These are phyloP conservation scores for Callorhinus ursinus DNA, from an alignment of 2,113 vertebrate genomes.

Conservation along the genomic window DNA sequence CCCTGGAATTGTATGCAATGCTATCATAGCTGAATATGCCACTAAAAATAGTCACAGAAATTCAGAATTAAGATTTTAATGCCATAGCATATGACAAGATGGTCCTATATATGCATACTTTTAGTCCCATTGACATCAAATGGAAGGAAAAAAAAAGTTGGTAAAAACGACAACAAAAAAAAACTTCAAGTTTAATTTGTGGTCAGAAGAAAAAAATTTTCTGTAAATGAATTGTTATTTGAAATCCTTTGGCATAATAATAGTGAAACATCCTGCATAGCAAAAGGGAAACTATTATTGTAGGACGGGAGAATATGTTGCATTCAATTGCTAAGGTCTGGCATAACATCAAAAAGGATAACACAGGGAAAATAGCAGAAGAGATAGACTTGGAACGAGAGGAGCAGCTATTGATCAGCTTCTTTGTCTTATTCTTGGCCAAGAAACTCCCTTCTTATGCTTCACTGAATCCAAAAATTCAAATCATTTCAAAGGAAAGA, in stretches of 20 bases:
- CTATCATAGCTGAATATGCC: not conserved
- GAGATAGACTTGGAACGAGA: slow-evolving; percentile 35
- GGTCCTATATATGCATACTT: not conserved
- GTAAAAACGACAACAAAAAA: not conserved
- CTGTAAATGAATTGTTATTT: slow-evolving; percentile 44
- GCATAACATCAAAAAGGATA: slow-evolving; percentile 54
- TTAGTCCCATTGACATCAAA: not conserved
- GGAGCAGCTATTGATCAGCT: slow-evolving; percentile 7
- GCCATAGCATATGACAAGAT: not conserved
- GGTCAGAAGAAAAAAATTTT: slow-evolving; percentile 55
- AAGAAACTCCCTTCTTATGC: not conserved
- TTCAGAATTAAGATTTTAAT: not conserved
- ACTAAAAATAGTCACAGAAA: not conserved
- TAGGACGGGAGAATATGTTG: not conserved
- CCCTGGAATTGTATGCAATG: not conserved
- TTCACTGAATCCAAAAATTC: not conserved
- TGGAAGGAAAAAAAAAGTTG: not conserved
- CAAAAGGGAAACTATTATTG: slow-evolving; percentile 52
- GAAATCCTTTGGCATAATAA: slow-evolving; percentile 46
- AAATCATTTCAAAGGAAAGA: not conserved
- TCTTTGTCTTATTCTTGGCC: slow-evolving; percentile 51
- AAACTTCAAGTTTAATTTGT: slow-evolving; percentile 43
- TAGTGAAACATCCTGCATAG: not conserved
- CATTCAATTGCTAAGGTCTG: slow-evolving; percentile 72
- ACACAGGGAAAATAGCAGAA: not conserved